Evolutionary conservation across 2,888 invertebrate genomes (phyloP).

Genomic region (Cremastinae sp.): DNA sequence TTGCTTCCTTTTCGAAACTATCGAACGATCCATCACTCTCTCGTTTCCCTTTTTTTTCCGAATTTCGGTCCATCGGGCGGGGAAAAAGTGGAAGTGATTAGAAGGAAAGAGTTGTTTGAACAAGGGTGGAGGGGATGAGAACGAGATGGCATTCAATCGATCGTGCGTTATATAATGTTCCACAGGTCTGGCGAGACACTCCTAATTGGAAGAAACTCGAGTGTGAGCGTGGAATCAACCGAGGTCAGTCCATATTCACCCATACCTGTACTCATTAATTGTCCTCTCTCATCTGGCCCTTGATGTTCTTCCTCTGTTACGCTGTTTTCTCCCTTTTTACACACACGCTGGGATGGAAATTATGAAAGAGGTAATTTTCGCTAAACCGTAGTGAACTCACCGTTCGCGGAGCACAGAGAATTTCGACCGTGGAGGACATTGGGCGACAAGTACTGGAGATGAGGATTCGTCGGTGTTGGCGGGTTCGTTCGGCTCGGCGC

Average conservation of each 20-base stretch:
- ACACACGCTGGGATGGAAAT: slow-evolving; percentile 38
- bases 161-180: slow-evolving; percentile 26
- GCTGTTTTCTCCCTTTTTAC: not conserved
- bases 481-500: slow-evolving; percentile 71
- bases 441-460: slow-evolving; percentile 78
- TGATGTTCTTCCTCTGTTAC: not conserved
- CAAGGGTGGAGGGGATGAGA: not conserved
- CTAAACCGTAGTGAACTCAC: slow-evolving; percentile 70
- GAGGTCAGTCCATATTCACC: slow-evolving; percentile 7
- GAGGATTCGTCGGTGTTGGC: slow-evolving; percentile 72
- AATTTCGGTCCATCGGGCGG: not conserved
- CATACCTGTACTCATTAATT: slow-evolving; percentile 1
- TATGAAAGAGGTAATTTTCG: slow-evolving; percentile 24
- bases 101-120: not conserved
- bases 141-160: slow-evolving; percentile 33
- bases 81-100: not conserved
- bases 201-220: slow-evolving; percentile 40
- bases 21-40: not conserved
- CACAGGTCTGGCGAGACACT: slow-evolving; percentile 20
- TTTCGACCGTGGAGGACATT: slow-evolving; percentile 80
- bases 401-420: slow-evolving; percentile 81
- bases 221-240: slow-evolving; percentile 5
- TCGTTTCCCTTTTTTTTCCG: not conserved
- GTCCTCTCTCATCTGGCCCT: not conserved
- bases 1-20: no score